Evolutionary conservation across 2,888 invertebrate genomes (phyloP).

Genomic region (Limnephilus auricula): DNA sequence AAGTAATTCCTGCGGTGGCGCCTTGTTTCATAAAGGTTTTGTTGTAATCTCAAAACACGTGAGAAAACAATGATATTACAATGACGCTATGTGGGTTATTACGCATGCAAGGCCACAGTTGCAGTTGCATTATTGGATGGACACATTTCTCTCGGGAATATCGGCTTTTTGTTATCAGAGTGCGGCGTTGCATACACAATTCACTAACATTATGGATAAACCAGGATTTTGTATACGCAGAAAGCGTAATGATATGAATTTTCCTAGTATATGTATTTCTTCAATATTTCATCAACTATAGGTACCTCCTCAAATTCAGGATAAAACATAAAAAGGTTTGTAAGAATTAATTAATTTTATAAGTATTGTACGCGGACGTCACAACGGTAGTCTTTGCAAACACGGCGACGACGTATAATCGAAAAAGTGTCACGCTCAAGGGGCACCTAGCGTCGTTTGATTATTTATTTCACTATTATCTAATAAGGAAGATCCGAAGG

Average conservation of each 20-base stretch:
- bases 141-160: conserved; percentile 2
- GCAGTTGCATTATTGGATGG: background rate
- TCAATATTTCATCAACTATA: background rate
- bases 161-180: background rate
- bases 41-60: background rate
- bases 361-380: no score
- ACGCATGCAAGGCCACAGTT: background rate
- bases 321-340: no score
- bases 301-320: no score
- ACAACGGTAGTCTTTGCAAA: no score
- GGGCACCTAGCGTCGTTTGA: no score
- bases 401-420: no score
- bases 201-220: background rate
- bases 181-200: background rate
- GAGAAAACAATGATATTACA: background rate
- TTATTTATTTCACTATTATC: no score
- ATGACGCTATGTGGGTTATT: background rate
- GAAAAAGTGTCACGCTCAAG: no score
- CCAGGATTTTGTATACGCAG: background rate
- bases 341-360: no score
- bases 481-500: no score
- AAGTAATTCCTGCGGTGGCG: background rate
- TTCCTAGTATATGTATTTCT: background rate
- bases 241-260: background rate
- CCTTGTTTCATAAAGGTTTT: background rate